Conservation (phyloP, 1,140 invertebrate genomes). For the Drosophila navojoa region DNA sequence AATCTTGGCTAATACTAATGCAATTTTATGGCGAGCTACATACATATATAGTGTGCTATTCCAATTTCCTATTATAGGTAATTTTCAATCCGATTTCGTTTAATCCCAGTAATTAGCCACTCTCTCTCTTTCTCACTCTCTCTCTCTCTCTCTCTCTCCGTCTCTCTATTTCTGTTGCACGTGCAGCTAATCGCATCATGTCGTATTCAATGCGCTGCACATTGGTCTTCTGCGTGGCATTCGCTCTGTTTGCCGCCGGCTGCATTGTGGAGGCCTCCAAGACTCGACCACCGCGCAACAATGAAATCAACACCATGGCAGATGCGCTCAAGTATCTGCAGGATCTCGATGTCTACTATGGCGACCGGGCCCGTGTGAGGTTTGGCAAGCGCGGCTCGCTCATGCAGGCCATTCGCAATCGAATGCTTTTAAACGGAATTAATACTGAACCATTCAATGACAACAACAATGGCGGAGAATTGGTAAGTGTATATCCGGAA, state of each 20-base stretch:
- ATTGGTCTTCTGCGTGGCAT: slow-evolving; percentile 56
- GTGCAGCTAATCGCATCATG: slow-evolving; percentile 43
- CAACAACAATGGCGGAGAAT: slow-evolving; percentile 44
- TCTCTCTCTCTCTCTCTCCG: not conserved
- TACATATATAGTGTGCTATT: not conserved
- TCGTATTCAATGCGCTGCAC: slow-evolving; percentile 68
- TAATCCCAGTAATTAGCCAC: not conserved
- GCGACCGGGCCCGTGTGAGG: slow-evolving; percentile 71
- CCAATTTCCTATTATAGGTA: not conserved
- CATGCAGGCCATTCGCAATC: slow-evolving; percentile 58
- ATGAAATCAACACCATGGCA: slow-evolving; percentile 78
- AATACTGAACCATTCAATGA: slow-evolving; percentile 20
- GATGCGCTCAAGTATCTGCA: slow-evolving; percentile 82
- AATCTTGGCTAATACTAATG: slow-evolving; percentile 1
- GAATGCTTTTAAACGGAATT: slow-evolving; percentile 47
- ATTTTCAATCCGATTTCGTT: not conserved
- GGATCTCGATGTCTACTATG: slow-evolving; percentile 80
- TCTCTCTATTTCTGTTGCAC: not conserved
- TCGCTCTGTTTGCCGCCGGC: slow-evolving; percentile 54
- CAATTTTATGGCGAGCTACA: not conserved
- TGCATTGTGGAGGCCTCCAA: slow-evolving; percentile 66
- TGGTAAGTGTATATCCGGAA: slow-evolving; percentile 44
- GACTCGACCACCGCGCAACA: slow-evolving; percentile 71
- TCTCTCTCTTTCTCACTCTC: not conserved
- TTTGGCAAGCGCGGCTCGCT: slow-evolving; percentile 64